These are phyloP conservation scores for Stenodema calcarata DNA, from an alignment of 2,888 invertebrate species.

Conservation along the genomic window DNA sequence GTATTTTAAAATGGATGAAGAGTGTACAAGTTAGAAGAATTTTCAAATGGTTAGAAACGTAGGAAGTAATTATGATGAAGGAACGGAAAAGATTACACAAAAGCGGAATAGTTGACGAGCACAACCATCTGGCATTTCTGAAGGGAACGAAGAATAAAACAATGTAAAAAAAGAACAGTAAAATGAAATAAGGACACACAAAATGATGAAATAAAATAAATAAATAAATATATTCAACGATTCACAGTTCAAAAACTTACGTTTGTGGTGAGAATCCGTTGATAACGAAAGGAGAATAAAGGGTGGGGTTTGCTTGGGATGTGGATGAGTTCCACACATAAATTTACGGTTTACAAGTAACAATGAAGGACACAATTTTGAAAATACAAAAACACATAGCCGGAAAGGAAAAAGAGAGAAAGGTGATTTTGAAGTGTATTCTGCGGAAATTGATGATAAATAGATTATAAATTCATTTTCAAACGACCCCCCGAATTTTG, in stretches of 20 bases:
- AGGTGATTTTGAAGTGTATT: not conserved
- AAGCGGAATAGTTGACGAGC: not conserved
- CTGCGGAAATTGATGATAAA: slow-evolving; percentile 12
- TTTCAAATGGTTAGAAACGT: not conserved
- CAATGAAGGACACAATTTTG: not conserved
- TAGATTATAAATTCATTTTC: slow-evolving; percentile 1
- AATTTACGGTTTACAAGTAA: not conserved
- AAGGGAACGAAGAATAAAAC: not conserved
- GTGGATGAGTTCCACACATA: not conserved
- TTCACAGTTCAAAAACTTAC: slow-evolving; percentile 14
- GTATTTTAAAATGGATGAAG: not conserved
- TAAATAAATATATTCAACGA: not conserved
- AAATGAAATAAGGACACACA: not conserved
- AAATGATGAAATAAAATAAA: not conserved
- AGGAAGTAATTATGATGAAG: not conserved
- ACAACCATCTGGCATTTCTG: not conserved
- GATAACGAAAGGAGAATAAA: not conserved
- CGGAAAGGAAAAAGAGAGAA: not conserved
- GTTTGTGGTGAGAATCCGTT: slow-evolving; percentile 14
- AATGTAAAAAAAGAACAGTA: not conserved
- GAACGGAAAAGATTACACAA: not conserved
- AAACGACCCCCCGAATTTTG: not conserved
- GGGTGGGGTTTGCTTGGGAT: not conserved
- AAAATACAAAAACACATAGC: not conserved
- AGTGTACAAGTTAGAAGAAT: not conserved